Base-by-base conservation (phyloP, 1,140 invertebrate genomes). In the Drosophila erecta region DNA sequence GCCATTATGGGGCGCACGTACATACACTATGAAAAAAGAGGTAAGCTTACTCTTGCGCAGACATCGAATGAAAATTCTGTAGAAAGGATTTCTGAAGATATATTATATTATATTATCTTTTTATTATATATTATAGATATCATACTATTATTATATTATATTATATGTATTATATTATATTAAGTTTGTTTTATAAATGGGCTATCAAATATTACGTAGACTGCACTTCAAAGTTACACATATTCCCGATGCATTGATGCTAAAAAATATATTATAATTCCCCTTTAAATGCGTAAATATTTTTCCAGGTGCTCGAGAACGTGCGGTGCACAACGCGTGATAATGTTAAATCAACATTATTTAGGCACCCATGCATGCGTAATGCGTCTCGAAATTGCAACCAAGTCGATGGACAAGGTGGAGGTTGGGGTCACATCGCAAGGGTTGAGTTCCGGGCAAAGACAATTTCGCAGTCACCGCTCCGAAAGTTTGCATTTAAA, bases 271-370 rank as follows among this genome's bases (percentile, higher is more conserved):
- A 8, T 2, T 2, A 30, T 2, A 2, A 30, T 30, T 30, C 7
- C 2, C 7, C 20, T 43, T 3, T 0, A 11, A 22, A 47, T 10
- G n/a, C 3, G 3, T 0, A 47, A n/a, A n/a, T 0, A 2, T 61
- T 66, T 37, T 8, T 65, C 30, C 5, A 6, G 1, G 27, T 66
- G 58, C 10, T 41, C 3, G 15, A 11, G 17, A 30, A 20, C 47
- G 54, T 54, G 43, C 50, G 51, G 61, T 54, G 61, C 72, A 53
- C 49, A 30, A 60, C 50, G 50, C 71, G 75, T 91, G 84, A 81
- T 91, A 90, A 90, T 91, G 77, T 89, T 90, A 89, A 91, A 90
- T 90, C 87, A 90, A 90, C 87, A 90, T 90, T 91, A 90, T 90
- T 90, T 91, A 83, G 89, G 58, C 90, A 81, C 53, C 65, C 89